phyloP scores from a whole-genome alignment of 2,113 vertebrate genomes.

The Mustelus asterias region DNA sequence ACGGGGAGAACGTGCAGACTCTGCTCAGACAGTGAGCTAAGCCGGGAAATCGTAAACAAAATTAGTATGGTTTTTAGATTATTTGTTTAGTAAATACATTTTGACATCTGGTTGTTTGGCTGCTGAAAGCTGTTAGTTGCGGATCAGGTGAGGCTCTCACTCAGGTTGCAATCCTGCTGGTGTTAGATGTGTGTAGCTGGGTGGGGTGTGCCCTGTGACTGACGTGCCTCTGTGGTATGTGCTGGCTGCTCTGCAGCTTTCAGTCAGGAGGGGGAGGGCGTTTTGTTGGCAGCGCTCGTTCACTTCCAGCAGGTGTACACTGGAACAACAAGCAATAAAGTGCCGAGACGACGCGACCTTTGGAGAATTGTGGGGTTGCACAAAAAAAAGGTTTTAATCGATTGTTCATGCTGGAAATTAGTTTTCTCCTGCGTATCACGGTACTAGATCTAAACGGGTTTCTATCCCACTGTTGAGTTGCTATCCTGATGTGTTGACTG shows the following conservation, averaged over 20 bases:
- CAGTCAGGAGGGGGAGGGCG: background rate
- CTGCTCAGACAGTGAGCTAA: too few relatives aligned
- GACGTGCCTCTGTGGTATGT: background rate
- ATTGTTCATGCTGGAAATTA: background rate
- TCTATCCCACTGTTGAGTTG: background rate
- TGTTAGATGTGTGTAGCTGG: background rate
- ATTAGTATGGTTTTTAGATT: background rate
- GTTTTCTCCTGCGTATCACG: background rate
- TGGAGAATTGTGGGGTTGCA: background rate
- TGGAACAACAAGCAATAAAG: background rate
- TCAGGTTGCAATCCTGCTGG: background rate
- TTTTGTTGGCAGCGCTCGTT: background rate
- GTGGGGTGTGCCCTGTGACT: background rate
- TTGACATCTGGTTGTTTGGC: background rate
- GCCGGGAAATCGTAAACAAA: background rate
- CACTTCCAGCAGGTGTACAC: background rate
- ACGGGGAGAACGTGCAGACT: too few relatives aligned
- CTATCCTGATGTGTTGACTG: background rate
- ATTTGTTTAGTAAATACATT: background rate
- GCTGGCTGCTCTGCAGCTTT: background rate
- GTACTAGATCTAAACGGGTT: background rate
- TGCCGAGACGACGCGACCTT: background rate
- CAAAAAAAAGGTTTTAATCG: background rate
- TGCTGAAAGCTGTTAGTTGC: background rate
- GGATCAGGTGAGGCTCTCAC: background rate